phyloP scores from a whole-genome alignment of 2,113 vertebrate species.

The Hydropotes inermis region DNA sequence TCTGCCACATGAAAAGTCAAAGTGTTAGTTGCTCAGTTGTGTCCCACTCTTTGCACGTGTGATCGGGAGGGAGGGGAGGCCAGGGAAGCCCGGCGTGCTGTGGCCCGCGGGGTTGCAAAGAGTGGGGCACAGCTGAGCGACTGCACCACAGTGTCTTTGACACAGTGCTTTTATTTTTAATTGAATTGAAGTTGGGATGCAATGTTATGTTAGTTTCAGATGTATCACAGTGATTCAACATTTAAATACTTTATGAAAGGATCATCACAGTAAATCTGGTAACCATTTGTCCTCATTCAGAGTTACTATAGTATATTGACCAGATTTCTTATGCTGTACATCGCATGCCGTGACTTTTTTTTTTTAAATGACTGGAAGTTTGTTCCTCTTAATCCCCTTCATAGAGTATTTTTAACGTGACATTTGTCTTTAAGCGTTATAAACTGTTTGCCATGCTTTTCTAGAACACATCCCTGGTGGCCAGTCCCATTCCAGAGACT shows the following conservation, averaged over 20 bases:
- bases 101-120: neutral
- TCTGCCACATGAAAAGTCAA: neutral
- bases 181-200: neutral
- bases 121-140: neutral
- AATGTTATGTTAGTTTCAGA: neutral
- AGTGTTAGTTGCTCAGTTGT: neutral
- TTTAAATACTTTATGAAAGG: neutral
- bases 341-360: neutral
- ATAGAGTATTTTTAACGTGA: neutral
- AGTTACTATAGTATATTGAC: neutral
- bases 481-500: neutral
- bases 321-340: neutral
- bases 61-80: neutral
- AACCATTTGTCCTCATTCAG: neutral
- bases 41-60: neutral
- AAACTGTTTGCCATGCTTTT: neutral
- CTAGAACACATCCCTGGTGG: slow-evolving; percentile 51
- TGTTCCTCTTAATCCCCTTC: neutral
- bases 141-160: neutral
- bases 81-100: neutral
- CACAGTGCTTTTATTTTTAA: neutral
- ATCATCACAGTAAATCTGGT: neutral
- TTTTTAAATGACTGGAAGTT: neutral
- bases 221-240: neutral
- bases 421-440: neutral